phyloP scores from a whole-genome alignment of 2,888 invertebrate species.

The Trichogramma dendrolimi region DNA sequence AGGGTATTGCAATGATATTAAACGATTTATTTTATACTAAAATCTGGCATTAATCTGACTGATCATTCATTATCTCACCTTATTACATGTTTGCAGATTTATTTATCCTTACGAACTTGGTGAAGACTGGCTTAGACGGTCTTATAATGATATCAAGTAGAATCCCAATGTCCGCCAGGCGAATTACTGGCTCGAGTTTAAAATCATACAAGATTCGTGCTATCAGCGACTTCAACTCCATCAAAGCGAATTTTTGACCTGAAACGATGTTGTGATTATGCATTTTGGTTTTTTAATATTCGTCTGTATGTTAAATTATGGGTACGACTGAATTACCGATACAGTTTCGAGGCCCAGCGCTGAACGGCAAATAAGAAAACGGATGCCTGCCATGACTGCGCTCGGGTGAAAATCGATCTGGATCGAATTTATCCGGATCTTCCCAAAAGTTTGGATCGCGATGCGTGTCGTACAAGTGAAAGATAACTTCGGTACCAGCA shows the following conservation, averaged over 20 bases:
- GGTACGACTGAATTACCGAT: conserved; percentile 55
- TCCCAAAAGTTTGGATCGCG: conserved; percentile 61
- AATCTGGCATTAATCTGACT: too few relatives aligned
- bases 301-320: not conserved
- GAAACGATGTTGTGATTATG: not conserved
- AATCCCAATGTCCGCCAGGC: conserved; percentile 31
- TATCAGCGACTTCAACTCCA: conserved; percentile 40
- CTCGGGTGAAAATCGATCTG: conserved; percentile 66
- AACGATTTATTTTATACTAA: too few relatives aligned
- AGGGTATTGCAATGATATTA: too few relatives aligned
- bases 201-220: conserved; percentile 37
- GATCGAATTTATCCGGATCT: conserved; percentile 63
- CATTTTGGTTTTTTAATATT: not conserved
- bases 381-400: conserved; percentile 54
- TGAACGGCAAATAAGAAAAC: conserved; percentile 65
- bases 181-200: conserved; percentile 38
- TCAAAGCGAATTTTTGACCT: conserved; percentile 39
- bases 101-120: conserved; percentile 32
- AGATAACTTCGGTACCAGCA: conserved; percentile 53
- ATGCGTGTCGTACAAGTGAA: conserved; percentile 63
- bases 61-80: not conserved
- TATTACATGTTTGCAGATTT: not conserved
- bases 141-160: conserved; percentile 35
- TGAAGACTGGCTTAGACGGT: conserved; percentile 30
- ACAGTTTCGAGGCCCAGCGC: conserved; percentile 67